These are phyloP conservation scores for Crotophaga sulcirostris DNA, from an alignment of 2,113 vertebrate genomes.

Conservation along the genomic window DNA sequence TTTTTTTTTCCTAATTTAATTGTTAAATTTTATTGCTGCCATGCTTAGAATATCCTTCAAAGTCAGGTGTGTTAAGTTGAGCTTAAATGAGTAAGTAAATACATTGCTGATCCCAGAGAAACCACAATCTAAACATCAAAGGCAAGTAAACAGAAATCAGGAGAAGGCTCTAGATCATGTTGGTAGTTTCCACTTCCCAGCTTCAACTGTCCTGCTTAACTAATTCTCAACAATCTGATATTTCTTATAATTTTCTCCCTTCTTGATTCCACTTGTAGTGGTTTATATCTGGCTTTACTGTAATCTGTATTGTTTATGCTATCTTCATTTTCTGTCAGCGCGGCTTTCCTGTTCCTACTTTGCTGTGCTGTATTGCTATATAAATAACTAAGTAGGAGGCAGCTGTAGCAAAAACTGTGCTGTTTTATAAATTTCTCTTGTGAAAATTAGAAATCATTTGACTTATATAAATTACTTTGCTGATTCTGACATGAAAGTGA, in stretches of 20 bases:
- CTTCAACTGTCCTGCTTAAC: neutral
- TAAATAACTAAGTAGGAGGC: conserved; percentile 42
- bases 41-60: neutral
- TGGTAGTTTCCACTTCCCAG: neutral
- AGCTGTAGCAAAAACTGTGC: conserved; percentile 20
- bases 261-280: neutral
- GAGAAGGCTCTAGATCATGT: neutral
- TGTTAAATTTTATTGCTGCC: neutral
- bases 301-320: conserved; percentile 53
- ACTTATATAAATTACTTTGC: neutral
- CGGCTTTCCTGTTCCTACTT: neutral
- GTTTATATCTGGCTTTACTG: conserved; percentile 13
- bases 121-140: neutral
- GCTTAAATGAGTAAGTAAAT: neutral
- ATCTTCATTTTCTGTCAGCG: conserved; percentile 44
- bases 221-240: neutral
- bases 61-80: neutral
- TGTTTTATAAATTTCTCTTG: conserved; percentile 20
- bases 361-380: neutral
- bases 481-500: neutral
- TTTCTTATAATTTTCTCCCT: neutral
- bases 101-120: neutral
- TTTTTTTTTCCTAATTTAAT: neutral
- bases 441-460: conserved; percentile 41
- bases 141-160: neutral